These are phyloP conservation scores for Drosophila nannoptera DNA, from an alignment of 1,140 invertebrate species.

Conservation along the genomic window DNA sequence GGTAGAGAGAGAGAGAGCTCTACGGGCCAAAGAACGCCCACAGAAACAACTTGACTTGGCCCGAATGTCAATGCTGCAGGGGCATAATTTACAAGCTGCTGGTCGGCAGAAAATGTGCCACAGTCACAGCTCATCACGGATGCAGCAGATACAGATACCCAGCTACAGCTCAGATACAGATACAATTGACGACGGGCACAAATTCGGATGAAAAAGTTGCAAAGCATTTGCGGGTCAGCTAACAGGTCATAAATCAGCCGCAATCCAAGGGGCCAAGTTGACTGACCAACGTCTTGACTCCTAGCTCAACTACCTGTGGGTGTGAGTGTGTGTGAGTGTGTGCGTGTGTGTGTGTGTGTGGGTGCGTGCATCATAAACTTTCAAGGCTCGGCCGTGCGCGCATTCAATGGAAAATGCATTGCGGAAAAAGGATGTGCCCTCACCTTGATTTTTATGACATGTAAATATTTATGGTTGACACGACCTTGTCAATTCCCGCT, in stretches of 20 bases:
- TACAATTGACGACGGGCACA: constrained; percentile 33
- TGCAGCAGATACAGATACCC: no score
- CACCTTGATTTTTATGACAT: constrained; percentile 74
- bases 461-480: constrained; percentile 76
- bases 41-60: constrained; percentile 75
- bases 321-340: constrained; percentile 11
- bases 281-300: constrained; percentile 66
- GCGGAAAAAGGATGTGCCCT: constrained; percentile 70
- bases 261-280: constrained; percentile 50
- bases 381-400: constrained; percentile 45
- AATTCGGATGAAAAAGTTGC: constrained; percentile 67
- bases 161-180: constrained; percentile 11
- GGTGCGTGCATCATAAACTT: constrained; percentile 50
- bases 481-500: constrained; percentile 57
- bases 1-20: constrained; percentile 14
- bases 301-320: constrained; percentile 9
- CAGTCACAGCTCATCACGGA: constrained; percentile 40
- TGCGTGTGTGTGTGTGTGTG: background rate
- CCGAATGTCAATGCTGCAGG: constrained; percentile 46
- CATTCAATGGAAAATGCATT: constrained; percentile 70
- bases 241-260: constrained; percentile 70
- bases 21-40: constrained; percentile 53
- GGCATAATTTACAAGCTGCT: constrained; percentile 68
- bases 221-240: constrained; percentile 30
- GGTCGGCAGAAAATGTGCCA: constrained; percentile 35